These are phyloP conservation scores for Ditula angustiorana DNA, from an alignment of 2,888 invertebrate genomes.

Conservation along the genomic window DNA sequence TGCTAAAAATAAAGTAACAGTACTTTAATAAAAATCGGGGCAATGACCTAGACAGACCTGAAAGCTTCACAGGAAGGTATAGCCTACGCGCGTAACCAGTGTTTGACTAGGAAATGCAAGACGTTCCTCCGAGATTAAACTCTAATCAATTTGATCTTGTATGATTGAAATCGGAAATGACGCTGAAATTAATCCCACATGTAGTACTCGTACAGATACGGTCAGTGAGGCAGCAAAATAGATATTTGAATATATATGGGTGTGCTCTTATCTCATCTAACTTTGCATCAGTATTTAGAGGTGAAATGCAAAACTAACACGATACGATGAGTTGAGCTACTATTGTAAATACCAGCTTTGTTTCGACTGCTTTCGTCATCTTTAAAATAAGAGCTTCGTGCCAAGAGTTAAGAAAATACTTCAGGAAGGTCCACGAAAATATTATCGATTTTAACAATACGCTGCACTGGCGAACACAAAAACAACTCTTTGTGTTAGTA, in stretches of 20 bases:
- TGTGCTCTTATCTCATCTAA: neutral
- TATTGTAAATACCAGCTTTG: neutral
- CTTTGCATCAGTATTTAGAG: neutral
- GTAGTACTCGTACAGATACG: neutral
- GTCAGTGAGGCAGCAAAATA: too few relatives aligned
- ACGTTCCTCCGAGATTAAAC: neutral
- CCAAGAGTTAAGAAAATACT: neutral
- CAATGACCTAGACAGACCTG: constrained; percentile 51
- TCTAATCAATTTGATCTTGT: neutral
- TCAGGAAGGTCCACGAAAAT: neutral
- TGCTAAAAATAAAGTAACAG: constrained; percentile 58
- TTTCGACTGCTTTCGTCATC: neutral
- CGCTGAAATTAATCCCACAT: neutral
- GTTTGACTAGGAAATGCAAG: neutral
- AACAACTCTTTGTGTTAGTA: constrained; percentile 10
- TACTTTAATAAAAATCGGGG: constrained; percentile 51
- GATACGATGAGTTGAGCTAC: neutral
- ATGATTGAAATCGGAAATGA: constrained; percentile 14
- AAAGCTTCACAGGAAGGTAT: constrained; percentile 45
- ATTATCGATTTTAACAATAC: neutral
- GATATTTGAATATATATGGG: too few relatives aligned
- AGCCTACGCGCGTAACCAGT: neutral
- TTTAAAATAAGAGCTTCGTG: neutral
- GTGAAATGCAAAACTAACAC: neutral
- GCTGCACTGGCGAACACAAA: neutral